Evolutionary conservation across 2,888 invertebrate species (phyloP).

Genomic region (Odontocerum albicorne): DNA sequence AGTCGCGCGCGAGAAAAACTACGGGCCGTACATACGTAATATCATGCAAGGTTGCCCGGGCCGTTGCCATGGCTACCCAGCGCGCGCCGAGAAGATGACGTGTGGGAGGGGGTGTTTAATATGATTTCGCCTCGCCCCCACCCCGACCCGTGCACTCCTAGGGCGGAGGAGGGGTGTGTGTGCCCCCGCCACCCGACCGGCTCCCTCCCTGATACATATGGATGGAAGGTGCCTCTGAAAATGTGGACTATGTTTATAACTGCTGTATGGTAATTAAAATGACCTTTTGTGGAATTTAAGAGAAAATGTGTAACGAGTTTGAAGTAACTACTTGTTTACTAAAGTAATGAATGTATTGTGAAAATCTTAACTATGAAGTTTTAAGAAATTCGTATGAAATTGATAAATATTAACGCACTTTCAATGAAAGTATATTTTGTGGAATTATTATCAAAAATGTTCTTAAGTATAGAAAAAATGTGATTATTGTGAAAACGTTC

Average conservation of each 20-base stretch:
- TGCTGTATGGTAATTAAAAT: constrained; percentile 2
- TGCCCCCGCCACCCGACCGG: constrained; percentile 39
- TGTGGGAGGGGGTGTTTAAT: constrained; percentile 37
- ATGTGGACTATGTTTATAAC: neutral
- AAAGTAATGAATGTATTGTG: too few relatives aligned
- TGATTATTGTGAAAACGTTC: too few relatives aligned
- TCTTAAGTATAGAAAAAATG: too few relatives aligned
- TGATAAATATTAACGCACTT: too few relatives aligned
- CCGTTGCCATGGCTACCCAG: constrained; percentile 68
- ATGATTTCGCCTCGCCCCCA: constrained; percentile 53
- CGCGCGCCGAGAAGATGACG: constrained; percentile 42
- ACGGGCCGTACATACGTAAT: constrained; percentile 60
- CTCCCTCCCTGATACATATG: constrained; percentile 53
- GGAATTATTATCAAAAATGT: too few relatives aligned
- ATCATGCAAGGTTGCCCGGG: constrained; percentile 50
- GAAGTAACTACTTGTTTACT: too few relatives aligned
- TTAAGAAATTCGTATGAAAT: too few relatives aligned
- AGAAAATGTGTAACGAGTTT: too few relatives aligned
- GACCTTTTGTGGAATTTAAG: too few relatives aligned
- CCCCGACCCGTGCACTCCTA: constrained; percentile 39
- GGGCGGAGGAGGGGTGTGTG: constrained; percentile 20
- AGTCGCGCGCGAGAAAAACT: constrained; percentile 44
- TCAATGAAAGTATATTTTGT: too few relatives aligned
- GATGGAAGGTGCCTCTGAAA: constrained; percentile 30
- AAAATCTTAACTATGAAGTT: too few relatives aligned